Evolutionary conservation across 2,797 vertebrate genomes (phyloP), one percentile per base, ranked within the genome.

Genomic region (Hybognathus amarus): DNA sequence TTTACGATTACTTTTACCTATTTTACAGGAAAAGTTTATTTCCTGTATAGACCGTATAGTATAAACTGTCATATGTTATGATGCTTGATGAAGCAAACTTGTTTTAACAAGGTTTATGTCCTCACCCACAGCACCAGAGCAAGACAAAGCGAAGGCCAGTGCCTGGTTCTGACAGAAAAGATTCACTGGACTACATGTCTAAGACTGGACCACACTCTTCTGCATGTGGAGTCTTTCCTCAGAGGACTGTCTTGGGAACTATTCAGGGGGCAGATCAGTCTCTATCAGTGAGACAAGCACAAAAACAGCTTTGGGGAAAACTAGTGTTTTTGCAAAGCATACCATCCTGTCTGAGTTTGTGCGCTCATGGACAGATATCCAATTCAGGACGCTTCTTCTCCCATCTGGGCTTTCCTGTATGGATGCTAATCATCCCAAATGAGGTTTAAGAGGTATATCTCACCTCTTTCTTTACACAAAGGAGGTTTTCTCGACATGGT

Each of bases 141-240:
- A 96, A 87, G 96, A 97, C 91, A 98, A 98, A 95, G 93, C 87
- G 89, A 97, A 97, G 92, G 94, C 96, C 38, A 92, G 96, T 61
- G 93, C 95, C 84, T 99, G 97, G 97, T 98, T 98, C 93, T 98
- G 93, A 69, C 38, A 10, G 54, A 75, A 59, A 83, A 61, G 77
- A 67, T 50, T 75, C 36, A 64, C 66, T 71, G 59, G 71, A 76
- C 84, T 84, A 30, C 47, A 67, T 12, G 74, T 50, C 78, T 75
- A 42, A 64, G 80, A 85, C 59, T 52, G 77, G 77, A 80, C 82
- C 61, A 47, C 42, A 45, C 42, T 76, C 56, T 2, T 6, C 79
- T 61, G 82, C 59, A 17, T 87, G 84, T 80, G 86, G 87, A 89
- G 76, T 87, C 79, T 83, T 85, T 86, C 79, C 82, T 77, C 85